These are phyloP conservation scores for Dendronephthya gigantea DNA, from an alignment of 64 coral and sea anemone genomes.

Conservation along the genomic window DNA sequence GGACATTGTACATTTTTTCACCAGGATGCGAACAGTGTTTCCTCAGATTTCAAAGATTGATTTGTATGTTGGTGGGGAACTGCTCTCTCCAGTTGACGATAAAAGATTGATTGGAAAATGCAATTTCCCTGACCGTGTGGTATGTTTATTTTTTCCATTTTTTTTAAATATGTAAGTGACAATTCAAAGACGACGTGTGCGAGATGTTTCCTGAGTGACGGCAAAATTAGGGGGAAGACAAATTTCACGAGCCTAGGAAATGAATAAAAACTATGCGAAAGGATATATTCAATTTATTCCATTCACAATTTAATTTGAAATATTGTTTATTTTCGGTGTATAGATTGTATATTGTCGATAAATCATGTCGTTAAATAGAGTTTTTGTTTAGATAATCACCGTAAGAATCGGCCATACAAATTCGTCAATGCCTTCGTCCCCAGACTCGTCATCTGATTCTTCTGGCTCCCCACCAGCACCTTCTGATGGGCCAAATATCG, in stretches of 20 bases:
- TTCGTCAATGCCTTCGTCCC: conserved; percentile 92
- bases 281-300: no score
- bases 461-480: conserved; percentile 68
- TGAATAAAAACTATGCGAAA: no score
- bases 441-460: conserved; percentile 95
- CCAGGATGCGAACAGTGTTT: background rate
- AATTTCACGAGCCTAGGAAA: no score
- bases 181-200: background rate
- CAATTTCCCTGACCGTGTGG: conserved; percentile 71
- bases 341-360: no score
- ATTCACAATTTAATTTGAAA: no score
- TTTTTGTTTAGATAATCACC: conserved; percentile 68
- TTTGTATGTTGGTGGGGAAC: conserved; percentile 88
- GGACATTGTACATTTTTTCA: background rate
- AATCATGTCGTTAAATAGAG: background rate
- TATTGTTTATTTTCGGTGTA: no score
- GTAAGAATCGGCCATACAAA: conserved; percentile 78
- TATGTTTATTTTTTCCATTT: no score
- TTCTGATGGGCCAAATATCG: conserved; percentile 87
- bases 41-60: conserved; percentile 80
- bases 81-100: conserved; percentile 82
- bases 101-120: conserved; percentile 83
- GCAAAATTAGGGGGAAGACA: no score
- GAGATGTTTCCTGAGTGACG: no score
- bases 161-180: no score